Percentiles rank a stretch among this genome's conserved stretches.
phyloP scores from a whole-genome alignment of 2,888 invertebrate species.

The Volucella inanis region DNA sequence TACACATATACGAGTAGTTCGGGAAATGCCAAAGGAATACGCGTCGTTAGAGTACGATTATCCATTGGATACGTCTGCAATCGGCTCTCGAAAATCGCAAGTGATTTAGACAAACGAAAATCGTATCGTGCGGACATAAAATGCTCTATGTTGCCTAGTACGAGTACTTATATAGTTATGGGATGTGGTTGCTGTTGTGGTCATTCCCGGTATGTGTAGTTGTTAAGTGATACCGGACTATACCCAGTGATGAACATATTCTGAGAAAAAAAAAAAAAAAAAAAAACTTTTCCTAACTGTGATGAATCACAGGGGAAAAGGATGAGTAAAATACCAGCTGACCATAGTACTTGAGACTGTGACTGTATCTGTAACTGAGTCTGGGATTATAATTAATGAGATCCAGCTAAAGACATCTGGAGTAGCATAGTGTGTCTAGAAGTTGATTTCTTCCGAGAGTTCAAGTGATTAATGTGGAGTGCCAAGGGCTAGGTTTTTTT shows the following conservation, averaged over 20 bases:
- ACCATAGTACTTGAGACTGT: conserved; percentile 2
- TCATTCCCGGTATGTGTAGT: conserved; percentile 54
- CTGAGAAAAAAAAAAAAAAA: not conserved
- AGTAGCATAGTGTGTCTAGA: no score
- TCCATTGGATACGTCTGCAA: conserved; percentile 11
- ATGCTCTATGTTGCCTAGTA: conserved; percentile 45
- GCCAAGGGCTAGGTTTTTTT: no score
- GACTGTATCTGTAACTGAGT: not conserved
- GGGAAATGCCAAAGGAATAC: not conserved
- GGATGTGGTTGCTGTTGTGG: conserved; percentile 46
- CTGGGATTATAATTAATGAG: not conserved
- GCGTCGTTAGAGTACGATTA: not conserved
- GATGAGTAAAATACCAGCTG: not conserved
- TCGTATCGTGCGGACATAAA: conserved; percentile 29
- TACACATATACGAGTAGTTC: not conserved
- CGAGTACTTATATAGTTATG: conserved; percentile 23
- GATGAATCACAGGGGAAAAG: not conserved
- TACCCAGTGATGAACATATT: not conserved
- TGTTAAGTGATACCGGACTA: not conserved
- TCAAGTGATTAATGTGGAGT: no score
- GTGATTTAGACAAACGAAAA: not conserved
- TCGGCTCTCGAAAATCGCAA: conserved; percentile 8
- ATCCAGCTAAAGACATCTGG: no score
- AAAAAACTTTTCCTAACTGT: not conserved
- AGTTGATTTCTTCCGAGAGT: no score